These are phyloP conservation scores for Apostichopus parvimensis DNA, from an alignment of 35 echinoderm and acorn worm species.

Conservation along the genomic window DNA sequence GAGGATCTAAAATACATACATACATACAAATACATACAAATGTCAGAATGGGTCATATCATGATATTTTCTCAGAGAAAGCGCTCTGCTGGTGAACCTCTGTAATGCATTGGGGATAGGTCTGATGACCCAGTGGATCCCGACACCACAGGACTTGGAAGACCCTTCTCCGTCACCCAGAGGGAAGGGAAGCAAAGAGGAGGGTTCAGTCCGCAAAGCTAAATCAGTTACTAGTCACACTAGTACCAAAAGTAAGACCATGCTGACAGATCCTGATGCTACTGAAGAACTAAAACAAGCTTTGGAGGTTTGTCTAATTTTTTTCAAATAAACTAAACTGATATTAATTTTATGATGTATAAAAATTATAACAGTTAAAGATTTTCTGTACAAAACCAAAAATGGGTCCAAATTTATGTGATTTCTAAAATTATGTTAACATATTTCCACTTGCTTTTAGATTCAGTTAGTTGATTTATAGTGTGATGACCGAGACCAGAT, in stretches of 20 bases:
- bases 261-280: constrained; percentile 70
- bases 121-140: constrained; percentile 78
- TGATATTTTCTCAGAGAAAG: constrained; percentile 66
- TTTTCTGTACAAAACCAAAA: no score
- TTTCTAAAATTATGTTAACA: no score
- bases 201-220: constrained; percentile 66
- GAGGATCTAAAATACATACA: no score
- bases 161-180: not conserved
- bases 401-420: no score
- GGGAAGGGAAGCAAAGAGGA: constrained; percentile 34
- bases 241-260: constrained; percentile 65
- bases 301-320: constrained; percentile 60
- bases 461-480: no score
- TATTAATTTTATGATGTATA: no score
- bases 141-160: constrained; percentile 18
- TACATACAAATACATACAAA: no score
- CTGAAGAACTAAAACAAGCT: constrained; percentile 75
- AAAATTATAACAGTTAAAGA: no score
- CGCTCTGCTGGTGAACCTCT: constrained; percentile 70
- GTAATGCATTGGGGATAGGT: constrained; percentile 82
- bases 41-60: no score
- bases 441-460: no score
- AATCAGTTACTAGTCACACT: constrained; percentile 79
- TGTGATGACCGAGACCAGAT: no score
- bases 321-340: no score